Evolutionary conservation across 2,888 invertebrate species (phyloP), one percentile per base, ranked within the genome.

Genomic region (Drosophila colorata): DNA sequence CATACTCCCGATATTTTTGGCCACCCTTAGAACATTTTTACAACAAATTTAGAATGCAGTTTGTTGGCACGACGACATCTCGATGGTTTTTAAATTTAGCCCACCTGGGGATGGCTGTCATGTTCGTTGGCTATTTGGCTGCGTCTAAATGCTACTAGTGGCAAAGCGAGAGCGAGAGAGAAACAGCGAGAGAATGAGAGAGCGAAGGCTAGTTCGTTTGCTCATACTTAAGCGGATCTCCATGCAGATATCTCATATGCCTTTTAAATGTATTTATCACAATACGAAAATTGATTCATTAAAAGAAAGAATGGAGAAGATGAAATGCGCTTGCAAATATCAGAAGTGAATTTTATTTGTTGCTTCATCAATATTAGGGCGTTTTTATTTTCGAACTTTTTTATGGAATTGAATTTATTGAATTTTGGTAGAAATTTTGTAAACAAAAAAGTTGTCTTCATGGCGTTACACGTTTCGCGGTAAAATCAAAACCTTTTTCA

Each of bases 51-150:
- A 77, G 60, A 75, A 56, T 73, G 78, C 78, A 77, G 78, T 75
- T 77, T 64, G 73, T 72, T 77, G 74, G 74, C 78, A 64, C 73
- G 72, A 63, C 47, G 58, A 67, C 58, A 59, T 59, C 66, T 41
- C 43, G 58, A 60, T 55, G 56, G 38, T 41, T 64, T 81, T 71
- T 66, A 85, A 71, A 68, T 80, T 78, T 80, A 80, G 79, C 53
- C 85, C 75, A 85, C 85, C 79, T 85, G 81, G 79, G 80, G 72
- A 73, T 68, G 41, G 71, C 58, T 65, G 47, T 61, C 60, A 46
- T 53, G 4, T 60, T 44, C 35, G 25, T 58, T 33, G 41, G 49
- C 41, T 52, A 28, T 59, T 46, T 55, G 35, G 25, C 37, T 28
- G 3, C 9, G 9, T 9, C 28, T 33, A 13, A 33, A 33, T 38